Evolutionary conservation across 1,140 invertebrate genomes (phyloP), one percentile per base, ranked within the genome.

Genomic region (Pentalonia nigronervosa): DNA sequence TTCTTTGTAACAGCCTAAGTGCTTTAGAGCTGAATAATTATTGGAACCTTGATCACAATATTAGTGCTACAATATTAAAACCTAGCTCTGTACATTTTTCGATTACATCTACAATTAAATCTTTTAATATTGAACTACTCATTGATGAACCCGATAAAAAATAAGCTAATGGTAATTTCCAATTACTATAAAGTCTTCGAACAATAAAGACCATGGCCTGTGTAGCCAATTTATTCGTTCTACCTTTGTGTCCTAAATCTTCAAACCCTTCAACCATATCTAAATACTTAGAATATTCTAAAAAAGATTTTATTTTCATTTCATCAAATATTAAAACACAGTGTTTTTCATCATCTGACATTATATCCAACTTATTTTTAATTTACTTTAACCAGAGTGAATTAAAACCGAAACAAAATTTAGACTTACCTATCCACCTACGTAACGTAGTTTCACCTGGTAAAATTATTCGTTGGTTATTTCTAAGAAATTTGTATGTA

Each of bases 241-340:
- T 50, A 90, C 88, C 50, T 90, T 11, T 90, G 34, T 60, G 88
- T 56, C 88, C 88, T 56, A 90, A 90, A 90, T 90, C 88, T 90
- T 90, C 88, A 56, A 53, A 90, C 20, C 89, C 89, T 36, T 90
- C 89, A 3, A 90, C 53, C 50, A 53, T 56, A 67, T 90, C 53
- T 41, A 90, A 45, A 90, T 36, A 90, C 20, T 90, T 90, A 3
- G 89, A 90, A 23, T 90, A 60, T 60, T 90, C 89, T 56, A 90
- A 41, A 90, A 90, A 90, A 25, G 56, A 56, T 90, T 90, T 90
- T 8, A 90, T 67, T 90, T 90, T 90, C 53, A 90, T 90, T 90
- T 90, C 89, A 45, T 90, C 89, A 67, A 90, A 67, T 23, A 56
- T 36, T 25, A 90, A 41, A 2, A 41, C 53, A 90, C 53, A 90